Conservation (phyloP, 2,113 vertebrate species). For the Pao palembangensis region DNA sequence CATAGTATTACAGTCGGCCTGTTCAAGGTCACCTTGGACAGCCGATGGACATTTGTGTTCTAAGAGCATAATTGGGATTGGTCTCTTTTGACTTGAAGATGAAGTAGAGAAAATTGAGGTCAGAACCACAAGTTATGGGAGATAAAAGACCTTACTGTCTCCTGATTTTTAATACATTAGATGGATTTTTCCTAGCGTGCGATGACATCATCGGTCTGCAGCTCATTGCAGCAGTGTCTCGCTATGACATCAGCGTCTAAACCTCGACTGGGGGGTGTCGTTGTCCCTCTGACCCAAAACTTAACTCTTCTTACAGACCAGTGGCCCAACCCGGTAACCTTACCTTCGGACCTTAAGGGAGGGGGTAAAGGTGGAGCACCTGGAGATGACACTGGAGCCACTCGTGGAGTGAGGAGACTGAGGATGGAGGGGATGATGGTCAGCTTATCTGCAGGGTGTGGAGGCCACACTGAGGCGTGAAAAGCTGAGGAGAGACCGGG, state of each 20-base stretch:
- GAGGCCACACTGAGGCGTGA: slow-evolving; percentile 62
- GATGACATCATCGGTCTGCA: slow-evolving; percentile 59
- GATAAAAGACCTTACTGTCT: too few relatives aligned
- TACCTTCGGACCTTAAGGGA: slow-evolving; percentile 22
- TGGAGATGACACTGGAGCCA: slow-evolving; percentile 19
- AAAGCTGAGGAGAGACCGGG: slow-evolving; percentile 35
- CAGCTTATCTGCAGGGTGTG: slow-evolving; percentile 36
- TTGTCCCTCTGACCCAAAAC: slow-evolving; percentile 30
- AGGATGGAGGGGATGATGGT: slow-evolving; percentile 5
- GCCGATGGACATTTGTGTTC: background rate
- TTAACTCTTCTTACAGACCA: slow-evolving; percentile 26
- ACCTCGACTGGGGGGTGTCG: slow-evolving; percentile 32
- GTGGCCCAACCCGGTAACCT: slow-evolving; percentile 28
- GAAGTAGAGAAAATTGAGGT: too few relatives aligned
- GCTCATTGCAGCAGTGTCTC: slow-evolving; percentile 32
- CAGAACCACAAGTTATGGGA: too few relatives aligned
- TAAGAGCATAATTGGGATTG: background rate
- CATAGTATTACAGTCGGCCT: slow-evolving; percentile 16
- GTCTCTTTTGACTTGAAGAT: too few relatives aligned
- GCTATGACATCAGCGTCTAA: slow-evolving; percentile 56
- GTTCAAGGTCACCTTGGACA: slow-evolving; percentile 19
- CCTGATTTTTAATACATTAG: background rate
- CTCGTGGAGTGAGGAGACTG: slow-evolving; percentile 14
- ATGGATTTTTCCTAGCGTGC: slow-evolving; percentile 3
- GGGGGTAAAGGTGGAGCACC: slow-evolving; percentile 3